Base-by-base conservation (phyloP, 2,888 invertebrate species). In the Trachelus stipa region DNA sequence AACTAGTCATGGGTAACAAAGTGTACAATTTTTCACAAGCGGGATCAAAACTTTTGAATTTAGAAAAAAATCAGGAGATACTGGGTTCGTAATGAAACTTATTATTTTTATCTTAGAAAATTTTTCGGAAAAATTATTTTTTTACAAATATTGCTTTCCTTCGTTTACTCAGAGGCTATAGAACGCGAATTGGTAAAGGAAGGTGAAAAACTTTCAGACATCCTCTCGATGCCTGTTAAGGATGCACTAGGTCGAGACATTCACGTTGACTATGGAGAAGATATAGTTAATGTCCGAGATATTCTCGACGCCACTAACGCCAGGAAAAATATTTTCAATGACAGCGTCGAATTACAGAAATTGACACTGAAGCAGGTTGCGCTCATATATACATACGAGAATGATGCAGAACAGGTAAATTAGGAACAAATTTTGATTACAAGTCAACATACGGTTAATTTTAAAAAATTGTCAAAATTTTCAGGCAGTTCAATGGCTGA, bases 281-380 rank as follows among this genome's bases (percentile, higher is more conserved):
- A 96, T 87, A 95, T 96, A 78, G 93, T 94, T 78, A 95, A 95
- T 88, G 94, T 96, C 78, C 93, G 94, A 83, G 95, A 95, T 86
- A 94, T 95, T 86, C 91, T 96, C 81, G 95, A 95, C 83, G 94
- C 94, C 73, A 95, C 95, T 68, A 94, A 94, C 76, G 94, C 95
- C 9, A 92, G 95, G 75, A 94, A 95, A 86, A 94, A 95, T 88
- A 94, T 95, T 83, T 94, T 95, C 88, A 93, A 95, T 83, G 96
- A 96, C 86, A 94, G 96, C 84, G 94, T 96, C 4, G 96, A 96
- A 86, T 92, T 96, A 83, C 95, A 96, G 88, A 95, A 95, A 88
- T 92, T 97, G 80, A 95, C 96, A 79, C 92, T 97, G 83, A 95
- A 96, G 88, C 96, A 97, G 92, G 94, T 95, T 81, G 93, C 95